Base-by-base conservation (phyloP, 1,140 invertebrate genomes). In the Leguminivora glycinivorella region DNA sequence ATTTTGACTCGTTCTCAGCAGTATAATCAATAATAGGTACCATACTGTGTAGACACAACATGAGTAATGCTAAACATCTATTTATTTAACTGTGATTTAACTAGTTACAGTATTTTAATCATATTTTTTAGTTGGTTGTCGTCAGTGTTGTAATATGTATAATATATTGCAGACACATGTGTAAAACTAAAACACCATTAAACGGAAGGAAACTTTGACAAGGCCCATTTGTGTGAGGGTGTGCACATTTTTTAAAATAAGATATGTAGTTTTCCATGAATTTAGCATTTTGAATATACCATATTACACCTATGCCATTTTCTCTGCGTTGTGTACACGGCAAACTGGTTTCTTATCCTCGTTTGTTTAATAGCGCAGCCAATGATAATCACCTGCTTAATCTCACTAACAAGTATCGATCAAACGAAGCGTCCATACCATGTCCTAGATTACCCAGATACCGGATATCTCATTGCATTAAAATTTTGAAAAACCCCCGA, bases 1-100 rank as follows among this genome's bases (percentile, higher is more conserved):
- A 63, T 63, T 63, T 63, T 63, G 58, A 63, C 26, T 29, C 31
- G 58, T 31, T 29, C 58, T 7, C 29, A 34, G 58, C 31, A 63
- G 26, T 63, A 43, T 43, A 63, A 31, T 31, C 58, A 63, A 52
- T 19, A 52, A 52, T 19, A 22, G 19, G 19, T 3, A 52, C 0
- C 40, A 4, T 43, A 17, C 4, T 17, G n/a, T 43, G 4, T 43
- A 43, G 40, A 43, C 40, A n/a, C n/a, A 43, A 43, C 40, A n/a
- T 43, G 14, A 17, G n/a, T 6, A n/a, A 43, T n/a, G 40, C 17
- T 43, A 6, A 17, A 43, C 34, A 14, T 38, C 34, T n/a, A n/a
- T n/a, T n/a, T n/a, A n/a, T n/a, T n/a, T n/a, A n/a, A n/a, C n/a
- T n/a, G n/a, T n/a, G n/a, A n/a, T n/a, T n/a, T n/a, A n/a, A n/a